Evolutionary conservation across 2,797 vertebrate species (phyloP), one percentile per base, ranked within the genome.

Genomic region (Gephyroberyx darwinii): DNA sequence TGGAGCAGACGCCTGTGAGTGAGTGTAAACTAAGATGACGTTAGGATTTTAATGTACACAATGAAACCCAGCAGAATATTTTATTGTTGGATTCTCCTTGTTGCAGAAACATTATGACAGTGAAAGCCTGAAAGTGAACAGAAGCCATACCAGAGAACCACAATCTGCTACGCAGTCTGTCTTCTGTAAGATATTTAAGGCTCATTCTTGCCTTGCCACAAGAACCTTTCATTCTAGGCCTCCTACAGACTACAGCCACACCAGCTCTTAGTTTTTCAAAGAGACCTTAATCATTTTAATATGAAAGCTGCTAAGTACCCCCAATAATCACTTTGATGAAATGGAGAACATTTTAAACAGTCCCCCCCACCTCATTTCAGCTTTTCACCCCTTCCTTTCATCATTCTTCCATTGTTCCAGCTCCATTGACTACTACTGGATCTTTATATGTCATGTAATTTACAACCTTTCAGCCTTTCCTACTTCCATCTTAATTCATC

Each of bases 291-390:
- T 93, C 89, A 93, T 93, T 91, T 93, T 93, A 92, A 93, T 92
- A 92, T 92, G 91, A 93, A 93, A 92, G 92, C 92, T 89, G 90
- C 88, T 93, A 92, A 93, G 92, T 92, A 92, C 89, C 90, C 87
- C 85, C 87, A 93, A 92, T 92, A 92, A 92, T 94, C 89, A 91
- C 91, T 93, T 92, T 92, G 90, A 92, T 92, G 90, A 92, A 92
- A 92, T 75, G 51, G 86, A 90, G 88, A 86, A 89, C 87, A 87
- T 91, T 90, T 92, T 83, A 83, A 90, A 83, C 70, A 88, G 64
- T 57, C 50, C 66, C 65, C 84, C 53, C 80, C 62, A 72, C 80
- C 52, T 69, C 87, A 88, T 89, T 90, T 89, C 91, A 88, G 87
- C 85, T 91, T 91, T 89, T 89, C 90, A 90, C 87, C 87, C 80